Evolutionary conservation across 23 tunicate species (phyloP).

Genomic region (Trididemnum clinides): DNA sequence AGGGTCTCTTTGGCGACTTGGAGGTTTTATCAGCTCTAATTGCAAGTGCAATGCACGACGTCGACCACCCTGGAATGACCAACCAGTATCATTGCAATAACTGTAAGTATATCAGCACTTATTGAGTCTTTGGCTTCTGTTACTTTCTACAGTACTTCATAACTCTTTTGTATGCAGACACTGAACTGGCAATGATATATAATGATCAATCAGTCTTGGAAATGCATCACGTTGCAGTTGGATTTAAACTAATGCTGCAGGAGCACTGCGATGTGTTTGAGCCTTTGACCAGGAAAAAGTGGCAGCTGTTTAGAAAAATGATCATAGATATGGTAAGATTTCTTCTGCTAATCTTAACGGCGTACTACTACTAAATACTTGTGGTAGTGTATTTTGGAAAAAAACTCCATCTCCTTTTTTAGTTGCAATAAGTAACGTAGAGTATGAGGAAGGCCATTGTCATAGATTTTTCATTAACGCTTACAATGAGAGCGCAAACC

Average conservation of each 20-base stretch:
- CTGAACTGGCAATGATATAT: constrained; percentile 84
- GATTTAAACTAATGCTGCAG: constrained; percentile 86
- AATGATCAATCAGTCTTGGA: constrained; percentile 86
- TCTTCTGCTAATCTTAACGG: not conserved
- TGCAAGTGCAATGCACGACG: constrained; percentile 93
- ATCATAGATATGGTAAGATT: constrained; percentile 83
- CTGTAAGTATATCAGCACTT: constrained; percentile 47
- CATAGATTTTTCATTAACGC: no score
- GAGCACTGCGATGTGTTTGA: constrained; percentile 77
- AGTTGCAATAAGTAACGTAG: no score
- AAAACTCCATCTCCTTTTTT: no score
- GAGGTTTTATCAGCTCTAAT: constrained; percentile 79
- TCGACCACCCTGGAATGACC: constrained; percentile 89
- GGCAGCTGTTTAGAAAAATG: constrained; percentile 90
- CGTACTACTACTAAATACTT: no score
- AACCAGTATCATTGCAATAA: constrained; percentile 85
- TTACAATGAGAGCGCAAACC: no score
- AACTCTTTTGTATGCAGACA: constrained; percentile 46
- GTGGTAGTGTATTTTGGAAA: no score
- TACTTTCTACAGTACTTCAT: not conserved
- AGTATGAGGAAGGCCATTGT: no score
- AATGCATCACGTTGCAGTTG: constrained; percentile 88
- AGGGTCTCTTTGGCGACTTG: constrained; percentile 84
- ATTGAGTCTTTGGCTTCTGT: not conserved
- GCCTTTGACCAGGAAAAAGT: constrained; percentile 70